These are phyloP conservation scores for Thamnaconus septentrionalis DNA, from an alignment of 2,113 vertebrate genomes.

Conservation along the genomic window DNA sequence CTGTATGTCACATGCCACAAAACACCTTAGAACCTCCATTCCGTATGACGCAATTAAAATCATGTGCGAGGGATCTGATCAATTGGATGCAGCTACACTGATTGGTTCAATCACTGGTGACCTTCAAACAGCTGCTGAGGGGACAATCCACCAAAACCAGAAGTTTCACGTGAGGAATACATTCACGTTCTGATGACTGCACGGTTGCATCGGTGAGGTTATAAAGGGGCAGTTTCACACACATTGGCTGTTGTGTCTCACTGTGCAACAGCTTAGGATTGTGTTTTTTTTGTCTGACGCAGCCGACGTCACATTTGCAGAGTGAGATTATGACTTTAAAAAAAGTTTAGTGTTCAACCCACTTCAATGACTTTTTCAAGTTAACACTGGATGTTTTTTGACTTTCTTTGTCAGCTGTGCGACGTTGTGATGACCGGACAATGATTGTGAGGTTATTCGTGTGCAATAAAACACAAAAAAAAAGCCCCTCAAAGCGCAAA, in stretches of 20 bases:
- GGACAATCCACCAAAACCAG: constrained; percentile 24
- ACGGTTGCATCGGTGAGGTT: background rate
- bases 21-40: no score
- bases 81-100: no score
- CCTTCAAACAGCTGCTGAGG: background rate
- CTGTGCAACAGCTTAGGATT: constrained; percentile 5
- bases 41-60: no score
- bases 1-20: no score
- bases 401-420: background rate
- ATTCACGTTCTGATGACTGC: constrained; percentile 23
- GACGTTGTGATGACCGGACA: constrained; percentile 12
- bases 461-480: constrained; percentile 6
- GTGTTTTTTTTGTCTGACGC: constrained; percentile 12
- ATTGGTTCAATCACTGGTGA: background rate
- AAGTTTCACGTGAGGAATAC: constrained; percentile 14
- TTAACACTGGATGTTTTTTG: background rate
- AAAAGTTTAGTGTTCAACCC: background rate
- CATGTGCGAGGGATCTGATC: no score
- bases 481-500: constrained; percentile 12
- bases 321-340: background rate
- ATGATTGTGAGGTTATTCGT: background rate
- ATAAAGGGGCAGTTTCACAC: constrained; percentile 20
- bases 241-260: constrained; percentile 17
- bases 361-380: background rate
- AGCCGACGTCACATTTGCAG: constrained; percentile 21